A percentile compares a stretch with the other conserved stretches of the same genome.
Conservation (phyloP, 2,113 vertebrate species). For the Drymodes brunneopygia region DNA sequence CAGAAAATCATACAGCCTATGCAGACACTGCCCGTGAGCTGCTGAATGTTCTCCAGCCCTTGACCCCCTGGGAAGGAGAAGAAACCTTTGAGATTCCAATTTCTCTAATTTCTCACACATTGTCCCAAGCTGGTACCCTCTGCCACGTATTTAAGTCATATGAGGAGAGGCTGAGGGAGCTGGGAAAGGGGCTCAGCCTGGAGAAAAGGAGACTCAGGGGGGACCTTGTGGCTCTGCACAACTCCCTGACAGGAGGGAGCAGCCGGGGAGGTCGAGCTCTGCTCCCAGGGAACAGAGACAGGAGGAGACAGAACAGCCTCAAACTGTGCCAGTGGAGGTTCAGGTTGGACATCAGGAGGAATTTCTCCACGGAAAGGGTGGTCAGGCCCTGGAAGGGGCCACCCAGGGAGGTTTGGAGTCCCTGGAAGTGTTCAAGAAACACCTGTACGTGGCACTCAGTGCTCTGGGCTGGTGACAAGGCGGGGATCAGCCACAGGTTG, state of each 20-base stretch:
- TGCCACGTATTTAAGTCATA: not conserved
- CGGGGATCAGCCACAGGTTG: accelerated
- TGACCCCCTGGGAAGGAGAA: not conserved
- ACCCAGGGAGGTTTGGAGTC: accelerated
- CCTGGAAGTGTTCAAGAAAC: not conserved
- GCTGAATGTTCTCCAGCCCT: not conserved
- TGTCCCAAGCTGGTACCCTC: not conserved
- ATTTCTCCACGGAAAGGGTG: not conserved
- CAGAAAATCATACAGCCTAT: not conserved
- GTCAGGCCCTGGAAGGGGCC: not conserved
- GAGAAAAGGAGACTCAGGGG: not conserved
- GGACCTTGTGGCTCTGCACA: not conserved
- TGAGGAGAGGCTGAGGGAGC: not conserved
- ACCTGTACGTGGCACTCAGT: accelerated
- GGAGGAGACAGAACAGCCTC: accelerated
- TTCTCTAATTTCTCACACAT: not conserved
- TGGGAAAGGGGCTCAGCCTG: not conserved
- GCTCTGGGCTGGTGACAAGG: not conserved
- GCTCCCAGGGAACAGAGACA: not conserved
- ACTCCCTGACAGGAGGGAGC: not conserved
- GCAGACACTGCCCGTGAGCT: not conserved
- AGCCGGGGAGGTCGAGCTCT: accelerated
- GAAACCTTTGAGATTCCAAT: not conserved
- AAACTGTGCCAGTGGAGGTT: not conserved
- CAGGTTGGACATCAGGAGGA: not conserved